Evolutionary conservation across 1,140 invertebrate genomes (phyloP), one percentile per base, ranked within the genome.

Genomic region (Marisa cornuarietis): DNA sequence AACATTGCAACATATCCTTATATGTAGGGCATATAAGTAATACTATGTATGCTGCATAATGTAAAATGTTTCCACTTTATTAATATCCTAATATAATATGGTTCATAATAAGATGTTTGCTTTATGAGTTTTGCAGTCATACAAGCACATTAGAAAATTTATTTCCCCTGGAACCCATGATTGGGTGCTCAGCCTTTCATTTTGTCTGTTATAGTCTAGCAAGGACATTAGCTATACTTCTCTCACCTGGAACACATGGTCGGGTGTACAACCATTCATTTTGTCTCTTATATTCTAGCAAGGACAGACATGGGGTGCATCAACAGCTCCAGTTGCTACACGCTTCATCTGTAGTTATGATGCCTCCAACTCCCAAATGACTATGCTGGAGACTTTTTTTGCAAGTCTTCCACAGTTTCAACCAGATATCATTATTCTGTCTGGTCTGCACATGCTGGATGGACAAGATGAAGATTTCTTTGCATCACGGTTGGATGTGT

Each of bases 301-400:
- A 26, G 90, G 90, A 20, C 90, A 92, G 66, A 85, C 83, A 26
- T 91, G 92, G 84, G 91, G 89, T 10, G 78, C 86, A 63, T 73
- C 85, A 79, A 85, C 84, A 11, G 83, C 90, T 16, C 90, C 91
- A 20, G 88, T 90, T 42, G 91, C 91, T 16, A 92, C 88, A 66
- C 84, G 92, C 42, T 92, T 92, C 80, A 92, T 92, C 72, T 90
- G 91, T 58, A 91, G 90, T 69, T 88, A 91, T 77, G 92, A 92
- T 85, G 86, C 88, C 66, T 91, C 88, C 62, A 92, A 91, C 81
- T 84, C 87, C 49, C 87, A 87, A 62, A 81, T 85, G 61, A 85
- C 85, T 16, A 85, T 89, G 82, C 78, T 92, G 74, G 91, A 92
- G 76, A 89, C 89, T 81, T 92, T 91, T 84, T 92, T 92, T 83